Evolutionary conservation across 2,113 vertebrate genomes (phyloP), one percentile per base, ranked within the genome.

Genomic region (Prolemur simus): DNA sequence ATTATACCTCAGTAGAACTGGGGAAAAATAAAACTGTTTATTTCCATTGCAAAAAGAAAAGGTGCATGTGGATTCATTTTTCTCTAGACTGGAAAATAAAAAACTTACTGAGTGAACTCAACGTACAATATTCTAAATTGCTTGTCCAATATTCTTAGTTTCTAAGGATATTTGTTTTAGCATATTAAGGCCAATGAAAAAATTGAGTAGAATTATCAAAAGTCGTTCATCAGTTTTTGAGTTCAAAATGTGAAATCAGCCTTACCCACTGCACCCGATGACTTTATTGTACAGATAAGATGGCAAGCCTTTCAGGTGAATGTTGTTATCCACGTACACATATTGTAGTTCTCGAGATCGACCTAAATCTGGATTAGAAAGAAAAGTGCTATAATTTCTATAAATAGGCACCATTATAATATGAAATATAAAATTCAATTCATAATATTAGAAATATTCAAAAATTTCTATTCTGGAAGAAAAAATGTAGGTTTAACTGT

Each of bases 251-350:
- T 73, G 52, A 89, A 95, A 80, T 95, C 81, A 78, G 96, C 89
- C 99, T 98, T 98, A 99, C 99, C 99, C 99, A 96, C 98, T 99
- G 98, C 99, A 99, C 96, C 99, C 99, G 87, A 99, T 99, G 97
- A 99, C 99, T 98, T 99, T 99, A 97, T 99, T 99, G 93, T 99
- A 99, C 69, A 99, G 98, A 58, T 98, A 99, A 52, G 99, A 99
- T 2, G 98, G 99, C 90, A 99, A 98, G 97, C 99, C 99, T 97
- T 99, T 99, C 98, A 99, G 98, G 97, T 99, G 98, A 98, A 98
- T 93, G 73, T 98, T 99, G 98, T 99, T 99, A 98, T 99, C 99
- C 99, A 99, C 99, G 20, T 99, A 99, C 97, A 99, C 99, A 96
- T 99, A 99, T 0, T 99, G 99, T 66, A 99, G 99, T 98, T 99